Evolutionary conservation across 2,113 vertebrate species (phyloP).

Genomic region (Mellivora capensis): DNA sequence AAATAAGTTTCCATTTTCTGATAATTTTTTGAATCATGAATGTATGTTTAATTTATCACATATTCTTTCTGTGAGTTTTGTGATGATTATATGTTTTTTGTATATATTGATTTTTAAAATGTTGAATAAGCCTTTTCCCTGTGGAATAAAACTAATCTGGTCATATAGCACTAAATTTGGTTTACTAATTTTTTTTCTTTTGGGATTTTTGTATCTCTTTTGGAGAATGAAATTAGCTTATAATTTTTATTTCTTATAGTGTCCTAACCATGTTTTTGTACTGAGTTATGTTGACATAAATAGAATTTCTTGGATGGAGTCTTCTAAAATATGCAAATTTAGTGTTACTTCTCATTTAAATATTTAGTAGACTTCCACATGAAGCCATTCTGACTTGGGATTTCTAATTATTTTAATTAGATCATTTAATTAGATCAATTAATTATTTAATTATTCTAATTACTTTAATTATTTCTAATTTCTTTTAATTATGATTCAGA

Average conservation of each 20-base stretch:
- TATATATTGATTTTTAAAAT: background rate
- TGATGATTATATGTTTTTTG: background rate
- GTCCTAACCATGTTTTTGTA: background rate
- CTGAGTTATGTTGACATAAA: background rate
- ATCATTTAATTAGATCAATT: too few species aligned
- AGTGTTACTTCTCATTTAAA: background rate
- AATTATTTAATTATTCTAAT: too few species aligned
- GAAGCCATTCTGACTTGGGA: background rate
- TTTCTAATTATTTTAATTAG: constrained; percentile 5
- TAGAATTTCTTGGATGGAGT: background rate
- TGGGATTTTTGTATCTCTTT: background rate
- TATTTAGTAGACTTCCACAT: background rate
- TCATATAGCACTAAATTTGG: background rate
- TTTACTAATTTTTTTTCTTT: background rate
- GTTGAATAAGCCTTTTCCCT: background rate
- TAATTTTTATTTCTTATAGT: background rate
- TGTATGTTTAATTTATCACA: background rate
- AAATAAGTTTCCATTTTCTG: background rate
- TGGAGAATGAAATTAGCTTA: background rate
- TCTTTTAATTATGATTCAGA: background rate
- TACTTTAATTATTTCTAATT: too few species aligned
- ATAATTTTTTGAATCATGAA: background rate
- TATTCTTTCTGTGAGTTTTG: background rate
- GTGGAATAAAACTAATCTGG: background rate
- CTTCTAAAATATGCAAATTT: background rate